These are phyloP conservation scores for Sinocyclocheilus maitianheensis DNA, from an alignment of 2,113 vertebrate genomes.

Conservation along the genomic window DNA sequence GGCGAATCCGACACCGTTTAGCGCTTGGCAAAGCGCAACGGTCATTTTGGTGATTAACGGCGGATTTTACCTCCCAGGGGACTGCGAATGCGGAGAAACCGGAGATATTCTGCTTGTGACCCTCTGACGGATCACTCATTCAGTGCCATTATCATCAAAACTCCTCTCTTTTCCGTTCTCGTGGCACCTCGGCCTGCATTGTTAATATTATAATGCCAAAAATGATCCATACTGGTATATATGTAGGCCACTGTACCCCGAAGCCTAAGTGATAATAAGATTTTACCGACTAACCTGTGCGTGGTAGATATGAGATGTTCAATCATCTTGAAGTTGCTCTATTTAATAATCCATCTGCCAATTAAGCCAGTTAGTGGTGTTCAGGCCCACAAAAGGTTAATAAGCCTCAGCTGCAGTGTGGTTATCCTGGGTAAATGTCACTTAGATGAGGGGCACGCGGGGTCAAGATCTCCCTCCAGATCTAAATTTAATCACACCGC, in stretches of 20 bases:
- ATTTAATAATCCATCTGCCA: constrained; percentile 81
- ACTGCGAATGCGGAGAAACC: not conserved
- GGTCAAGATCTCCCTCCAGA: constrained; percentile 82
- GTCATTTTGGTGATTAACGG: constrained; percentile 30
- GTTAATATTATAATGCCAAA: constrained; percentile 28
- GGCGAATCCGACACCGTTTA: constrained; percentile 69
- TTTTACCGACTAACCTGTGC: constrained; percentile 65
- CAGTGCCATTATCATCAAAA: constrained; percentile 6
- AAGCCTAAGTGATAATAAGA: constrained; percentile 59
- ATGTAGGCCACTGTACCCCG: constrained; percentile 50
- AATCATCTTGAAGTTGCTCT: constrained; percentile 73
- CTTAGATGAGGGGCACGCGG: constrained; percentile 75
- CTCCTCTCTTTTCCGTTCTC: constrained; percentile 4
- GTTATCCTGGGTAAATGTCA: constrained; percentile 83
- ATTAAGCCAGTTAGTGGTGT: constrained; percentile 72
- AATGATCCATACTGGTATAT: constrained; percentile 33
- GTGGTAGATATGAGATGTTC: constrained; percentile 69
- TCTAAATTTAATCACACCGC: constrained; percentile 82
- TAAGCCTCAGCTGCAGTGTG: constrained; percentile 76
- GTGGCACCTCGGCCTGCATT: not conserved
- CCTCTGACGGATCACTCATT: constrained; percentile 1
- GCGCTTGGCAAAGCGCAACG: constrained; percentile 22
- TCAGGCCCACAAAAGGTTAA: constrained; percentile 81
- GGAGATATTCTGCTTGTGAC: constrained; percentile 27
- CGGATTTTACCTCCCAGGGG: constrained; percentile 1